Conservation (phyloP, 2,888 invertebrate genomes). For the Trissolcus brochymenae region DNA sequence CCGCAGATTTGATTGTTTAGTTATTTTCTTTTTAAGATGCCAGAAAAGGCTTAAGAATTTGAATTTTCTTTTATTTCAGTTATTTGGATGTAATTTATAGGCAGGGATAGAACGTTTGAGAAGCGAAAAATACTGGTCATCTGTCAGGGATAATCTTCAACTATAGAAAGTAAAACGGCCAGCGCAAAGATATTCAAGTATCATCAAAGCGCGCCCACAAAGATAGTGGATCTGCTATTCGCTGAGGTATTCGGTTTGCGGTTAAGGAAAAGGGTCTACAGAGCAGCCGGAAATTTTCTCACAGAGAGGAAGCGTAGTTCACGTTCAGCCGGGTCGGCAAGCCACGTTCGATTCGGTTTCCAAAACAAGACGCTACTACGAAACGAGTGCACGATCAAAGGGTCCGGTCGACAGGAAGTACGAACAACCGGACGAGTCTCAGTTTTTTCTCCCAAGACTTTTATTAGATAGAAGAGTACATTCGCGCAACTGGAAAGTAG, state of each 20-base stretch:
- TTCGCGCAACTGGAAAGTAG: slow-evolving; percentile 10
- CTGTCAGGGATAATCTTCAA: slow-evolving; percentile 13
- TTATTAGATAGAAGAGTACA: not conserved
- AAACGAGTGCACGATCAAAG: slow-evolving; percentile 23
- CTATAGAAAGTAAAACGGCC: slow-evolving; percentile 13
- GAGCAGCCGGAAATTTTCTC: slow-evolving; percentile 23
- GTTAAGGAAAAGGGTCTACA: slow-evolving; percentile 12
- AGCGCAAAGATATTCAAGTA: slow-evolving; percentile 11
- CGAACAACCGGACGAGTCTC: not conserved
- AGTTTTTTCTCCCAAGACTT: not conserved
- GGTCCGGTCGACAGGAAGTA: not conserved
- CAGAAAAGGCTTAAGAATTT: no score
- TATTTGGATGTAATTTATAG: not conserved
- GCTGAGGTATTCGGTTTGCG: slow-evolving; percentile 24
- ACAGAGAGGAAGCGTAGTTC: slow-evolving; percentile 13
- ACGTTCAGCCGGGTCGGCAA: slow-evolving; percentile 12
- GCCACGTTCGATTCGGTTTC: slow-evolving; percentile 15
- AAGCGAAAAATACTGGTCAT: not conserved
- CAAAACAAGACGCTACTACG: slow-evolving; percentile 14
- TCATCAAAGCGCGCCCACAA: slow-evolving; percentile 13
- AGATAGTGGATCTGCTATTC: slow-evolving; percentile 10
- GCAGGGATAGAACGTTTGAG: not conserved
- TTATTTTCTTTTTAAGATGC: no score
- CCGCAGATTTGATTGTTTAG: no score
- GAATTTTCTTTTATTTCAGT: not conserved